phyloP scores from a whole-genome alignment of 2,888 invertebrate genomes.

The Atrina japonica region DNA sequence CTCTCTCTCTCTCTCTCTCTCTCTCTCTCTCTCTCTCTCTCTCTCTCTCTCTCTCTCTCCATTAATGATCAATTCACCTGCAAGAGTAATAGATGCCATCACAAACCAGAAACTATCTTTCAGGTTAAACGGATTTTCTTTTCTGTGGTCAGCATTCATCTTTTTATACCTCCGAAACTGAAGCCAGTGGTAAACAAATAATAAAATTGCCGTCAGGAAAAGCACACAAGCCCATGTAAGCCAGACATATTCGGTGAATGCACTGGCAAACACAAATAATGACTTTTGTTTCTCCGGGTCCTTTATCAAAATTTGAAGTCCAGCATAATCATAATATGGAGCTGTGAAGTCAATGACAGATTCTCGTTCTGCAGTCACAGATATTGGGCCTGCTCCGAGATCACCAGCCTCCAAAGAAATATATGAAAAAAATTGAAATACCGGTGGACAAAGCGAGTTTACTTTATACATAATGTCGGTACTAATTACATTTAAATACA shows the following conservation, averaged over 20 bases:
- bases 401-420: constrained; percentile 87
- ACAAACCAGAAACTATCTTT: constrained; percentile 98
- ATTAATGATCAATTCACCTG: too few species aligned
- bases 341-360: constrained; percentile 95
- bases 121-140: constrained; percentile 88
- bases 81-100: constrained; percentile 94
- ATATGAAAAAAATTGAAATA: background rate
- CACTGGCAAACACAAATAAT: constrained; percentile 96
- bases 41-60: too few species aligned
- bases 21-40: too few species aligned
- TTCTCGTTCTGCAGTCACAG: constrained; percentile 94
- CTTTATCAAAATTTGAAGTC: constrained; percentile 93
- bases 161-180: constrained; percentile 13
- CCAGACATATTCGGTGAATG: constrained; percentile 93
- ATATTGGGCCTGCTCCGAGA: constrained; percentile 89
- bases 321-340: constrained; percentile 94
- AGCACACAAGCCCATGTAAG: constrained; percentile 89
- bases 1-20: too few species aligned
- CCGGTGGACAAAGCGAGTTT: too few species aligned
- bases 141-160: constrained; percentile 66
- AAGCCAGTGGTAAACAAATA: constrained; percentile 85
- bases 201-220: constrained; percentile 90
- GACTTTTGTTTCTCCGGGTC: constrained; percentile 91
- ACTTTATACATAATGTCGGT: too few species aligned
- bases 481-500: too few species aligned